A percentile compares a stretch with the other conserved stretches of the same genome.
Conservation (phyloP, 2,888 invertebrate genomes). For the Galerucella nymphaeae region DNA sequence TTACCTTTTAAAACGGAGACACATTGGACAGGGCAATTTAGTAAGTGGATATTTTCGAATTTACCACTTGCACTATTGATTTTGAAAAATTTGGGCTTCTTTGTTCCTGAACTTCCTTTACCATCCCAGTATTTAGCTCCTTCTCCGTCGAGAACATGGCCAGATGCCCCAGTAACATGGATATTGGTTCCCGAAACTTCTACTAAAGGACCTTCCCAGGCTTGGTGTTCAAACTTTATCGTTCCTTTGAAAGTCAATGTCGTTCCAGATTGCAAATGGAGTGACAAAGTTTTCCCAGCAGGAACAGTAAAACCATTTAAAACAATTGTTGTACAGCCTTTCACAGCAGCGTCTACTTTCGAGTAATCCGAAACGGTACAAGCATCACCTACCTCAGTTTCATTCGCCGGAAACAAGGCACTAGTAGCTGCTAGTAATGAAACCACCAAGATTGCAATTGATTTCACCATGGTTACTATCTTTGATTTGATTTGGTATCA, state of each 20-base stretch:
- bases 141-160: constrained; percentile 36
- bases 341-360: constrained; percentile 23
- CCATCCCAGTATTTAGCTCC: constrained; percentile 44
- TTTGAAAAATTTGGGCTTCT: constrained; percentile 40
- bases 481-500: background rate
- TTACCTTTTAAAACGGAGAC: constrained; percentile 35
- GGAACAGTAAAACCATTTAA: constrained; percentile 30
- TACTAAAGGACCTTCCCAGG: constrained; percentile 36
- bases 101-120: constrained; percentile 37
- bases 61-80: constrained; percentile 35
- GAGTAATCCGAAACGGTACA: constrained; percentile 20
- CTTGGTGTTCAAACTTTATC: constrained; percentile 24
- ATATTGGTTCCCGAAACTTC: background rate
- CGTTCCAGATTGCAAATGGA: constrained; percentile 30
- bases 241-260: constrained; percentile 27
- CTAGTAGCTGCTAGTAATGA: background rate
- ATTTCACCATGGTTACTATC: background rate
- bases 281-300: constrained; percentile 25
- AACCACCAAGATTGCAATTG: background rate
- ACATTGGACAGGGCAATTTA: constrained; percentile 41
- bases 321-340: constrained; percentile 22
- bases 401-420: background rate
- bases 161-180: background rate
- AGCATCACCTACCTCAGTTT: constrained; percentile 8
- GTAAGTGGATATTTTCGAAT: constrained; percentile 29